phyloP scores from a whole-genome alignment of 92 coral and sea anemone genomes.

The Parazoanthus atlanticus region DNA sequence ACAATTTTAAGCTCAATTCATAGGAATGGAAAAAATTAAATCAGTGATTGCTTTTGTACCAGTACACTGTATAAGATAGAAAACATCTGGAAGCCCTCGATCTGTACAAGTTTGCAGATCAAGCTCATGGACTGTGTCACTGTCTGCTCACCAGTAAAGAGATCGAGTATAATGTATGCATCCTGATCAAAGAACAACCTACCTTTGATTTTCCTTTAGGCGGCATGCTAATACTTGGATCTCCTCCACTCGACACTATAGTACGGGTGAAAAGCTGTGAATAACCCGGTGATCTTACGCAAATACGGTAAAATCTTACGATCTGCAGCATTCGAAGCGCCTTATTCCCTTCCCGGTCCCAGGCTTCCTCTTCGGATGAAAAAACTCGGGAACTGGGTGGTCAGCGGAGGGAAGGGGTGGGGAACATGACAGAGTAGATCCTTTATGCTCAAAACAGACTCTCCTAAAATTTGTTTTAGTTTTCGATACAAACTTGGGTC shows the following conservation, averaged over 20 bases:
- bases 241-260: background rate
- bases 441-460: too few relatives aligned
- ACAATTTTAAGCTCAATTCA: too few relatives aligned
- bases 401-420: background rate
- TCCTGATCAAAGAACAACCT: background rate
- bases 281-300: background rate
- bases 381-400: background rate
- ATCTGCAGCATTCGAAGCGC: background rate
- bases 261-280: background rate
- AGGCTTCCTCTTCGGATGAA: background rate
- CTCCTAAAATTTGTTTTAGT: too few relatives aligned
- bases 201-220: constrained; percentile 33
- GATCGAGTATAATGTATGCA: background rate
- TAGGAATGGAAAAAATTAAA: too few relatives aligned
- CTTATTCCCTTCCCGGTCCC: background rate
- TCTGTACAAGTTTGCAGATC: too few relatives aligned
- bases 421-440: background rate
- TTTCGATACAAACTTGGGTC: too few relatives aligned
- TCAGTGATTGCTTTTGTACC: too few relatives aligned
- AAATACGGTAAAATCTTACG: background rate
- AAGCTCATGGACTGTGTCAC: too few relatives aligned
- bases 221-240: background rate
- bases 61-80: too few relatives aligned
- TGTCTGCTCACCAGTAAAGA: too few relatives aligned
- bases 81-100: too few relatives aligned